Conservation (phyloP, 2,888 invertebrate species). For the Dusona sp. region DNA sequence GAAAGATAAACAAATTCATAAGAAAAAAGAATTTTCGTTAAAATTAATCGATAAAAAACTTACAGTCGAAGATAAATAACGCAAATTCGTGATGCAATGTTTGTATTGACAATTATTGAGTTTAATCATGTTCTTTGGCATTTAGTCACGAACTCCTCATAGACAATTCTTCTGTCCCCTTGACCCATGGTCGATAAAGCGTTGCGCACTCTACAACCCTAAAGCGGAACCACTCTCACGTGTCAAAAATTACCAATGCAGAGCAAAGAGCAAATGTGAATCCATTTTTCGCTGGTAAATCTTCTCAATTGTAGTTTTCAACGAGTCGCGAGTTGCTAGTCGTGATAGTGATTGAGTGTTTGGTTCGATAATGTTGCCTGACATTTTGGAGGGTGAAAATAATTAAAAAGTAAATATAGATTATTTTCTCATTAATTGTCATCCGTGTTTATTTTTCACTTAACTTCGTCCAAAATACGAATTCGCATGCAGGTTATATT, state of each 20-base stretch:
- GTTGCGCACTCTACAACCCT: background rate
- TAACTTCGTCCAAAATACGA: background rate
- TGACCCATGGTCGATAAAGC: background rate
- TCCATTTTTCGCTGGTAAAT: conserved; percentile 11
- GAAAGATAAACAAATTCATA: background rate
- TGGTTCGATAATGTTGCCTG: conserved; percentile 15
- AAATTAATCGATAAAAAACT: background rate
- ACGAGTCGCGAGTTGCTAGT: background rate
- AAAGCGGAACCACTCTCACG: background rate
- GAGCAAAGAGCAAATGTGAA: conserved; percentile 1
- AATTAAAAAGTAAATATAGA: conserved; percentile 40
- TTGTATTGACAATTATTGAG: background rate
- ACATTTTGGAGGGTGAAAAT: conserved; percentile 1
- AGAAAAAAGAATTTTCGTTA: background rate
- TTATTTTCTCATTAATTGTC: background rate
- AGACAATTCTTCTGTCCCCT: background rate
- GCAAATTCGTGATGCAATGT: background rate
- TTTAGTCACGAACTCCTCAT: background rate
- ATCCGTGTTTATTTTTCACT: background rate
- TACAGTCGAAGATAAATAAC: background rate
- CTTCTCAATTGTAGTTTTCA: background rate
- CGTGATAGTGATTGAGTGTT: background rate
- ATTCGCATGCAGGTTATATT: conserved; percentile 36
- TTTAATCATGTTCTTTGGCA: background rate
- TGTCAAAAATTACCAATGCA: conserved; percentile 11